Percentiles rank a stretch among this genome's conserved stretches.
phyloP scores from a whole-genome alignment of 2,797 vertebrate species.

The Acanthiza pusilla region DNA sequence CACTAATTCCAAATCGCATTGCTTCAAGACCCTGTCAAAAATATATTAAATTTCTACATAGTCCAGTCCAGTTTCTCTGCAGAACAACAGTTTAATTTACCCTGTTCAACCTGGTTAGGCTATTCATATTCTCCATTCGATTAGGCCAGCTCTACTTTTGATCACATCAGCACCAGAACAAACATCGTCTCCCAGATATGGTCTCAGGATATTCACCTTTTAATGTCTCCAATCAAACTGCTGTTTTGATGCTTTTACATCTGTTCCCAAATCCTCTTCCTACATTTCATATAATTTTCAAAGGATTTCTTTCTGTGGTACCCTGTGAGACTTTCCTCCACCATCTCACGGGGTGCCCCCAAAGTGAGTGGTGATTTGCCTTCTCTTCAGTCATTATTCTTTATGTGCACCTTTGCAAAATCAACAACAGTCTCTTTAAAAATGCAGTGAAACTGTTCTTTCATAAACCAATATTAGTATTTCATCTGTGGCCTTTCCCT shows the following conservation, averaged over 20 bases:
- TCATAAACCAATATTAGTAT: conserved; percentile 4
- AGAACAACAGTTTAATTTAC: conserved; percentile 18
- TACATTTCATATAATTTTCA: conserved; percentile 8
- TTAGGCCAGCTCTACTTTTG: neutral
- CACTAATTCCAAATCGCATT: conserved; percentile 33
- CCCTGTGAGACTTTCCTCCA: neutral
- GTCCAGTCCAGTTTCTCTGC: neutral
- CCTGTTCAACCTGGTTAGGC: neutral
- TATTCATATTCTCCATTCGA: neutral
- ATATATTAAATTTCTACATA: conserved; percentile 16
- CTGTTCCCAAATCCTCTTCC: neutral
- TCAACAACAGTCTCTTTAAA: neutral
- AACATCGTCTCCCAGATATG: neutral
- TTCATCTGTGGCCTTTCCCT: neutral
- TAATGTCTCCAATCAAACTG: conserved; percentile 7
- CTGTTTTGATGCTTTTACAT: neutral
- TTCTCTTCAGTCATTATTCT: neutral
- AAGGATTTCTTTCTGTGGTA: neutral
- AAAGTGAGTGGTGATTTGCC: neutral
- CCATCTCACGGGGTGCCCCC: neutral
- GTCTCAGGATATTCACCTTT: conserved; percentile 18
- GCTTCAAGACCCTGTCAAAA: conserved; percentile 24
- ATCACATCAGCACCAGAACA: neutral
- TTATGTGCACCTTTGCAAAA: neutral
- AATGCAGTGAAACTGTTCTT: neutral